Evolutionary conservation across 1,140 invertebrate genomes (phyloP).

Genomic region (Aethina tumida): DNA sequence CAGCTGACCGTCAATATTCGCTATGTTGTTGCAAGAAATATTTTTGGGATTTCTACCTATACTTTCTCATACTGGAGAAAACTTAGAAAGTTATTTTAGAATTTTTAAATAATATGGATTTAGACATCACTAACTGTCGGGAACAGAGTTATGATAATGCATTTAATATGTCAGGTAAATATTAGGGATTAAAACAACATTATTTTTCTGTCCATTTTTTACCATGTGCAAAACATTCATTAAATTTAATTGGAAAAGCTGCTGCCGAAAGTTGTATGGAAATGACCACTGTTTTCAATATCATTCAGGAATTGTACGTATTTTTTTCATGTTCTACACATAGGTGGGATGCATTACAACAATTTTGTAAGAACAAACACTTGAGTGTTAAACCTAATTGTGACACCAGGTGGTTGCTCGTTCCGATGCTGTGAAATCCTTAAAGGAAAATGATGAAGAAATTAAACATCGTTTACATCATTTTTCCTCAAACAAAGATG

Average conservation of each 20-base stretch:
- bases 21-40: constrained; percentile 32
- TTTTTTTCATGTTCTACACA: constrained; percentile 28
- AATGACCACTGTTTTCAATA: constrained; percentile 17
- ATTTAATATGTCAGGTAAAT: constrained; percentile 29
- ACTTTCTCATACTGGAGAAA: constrained; percentile 16
- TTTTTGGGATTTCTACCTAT: constrained; percentile 17
- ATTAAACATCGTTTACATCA: too few species aligned
- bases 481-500: too few species aligned
- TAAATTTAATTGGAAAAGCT: constrained; percentile 25
- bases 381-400: too few species aligned
- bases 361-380: too few species aligned
- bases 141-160: constrained; percentile 32
- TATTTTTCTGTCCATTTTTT: constrained; percentile 15
- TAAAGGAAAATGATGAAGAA: too few species aligned
- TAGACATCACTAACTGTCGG: constrained; percentile 31
- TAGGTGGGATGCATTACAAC: constrained; percentile 19
- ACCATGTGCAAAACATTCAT: constrained; percentile 26
- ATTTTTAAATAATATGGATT: constrained; percentile 24
- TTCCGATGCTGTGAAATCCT: too few species aligned
- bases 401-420: too few species aligned
- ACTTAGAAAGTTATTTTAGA: constrained; percentile 22
- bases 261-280: constrained; percentile 13
- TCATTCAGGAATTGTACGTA: constrained; percentile 24
- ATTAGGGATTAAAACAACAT: constrained; percentile 5
- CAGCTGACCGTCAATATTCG: constrained; percentile 31